Evolutionary conservation across 2,113 vertebrate genomes (phyloP).

Genomic region (Accipiter cooperii): DNA sequence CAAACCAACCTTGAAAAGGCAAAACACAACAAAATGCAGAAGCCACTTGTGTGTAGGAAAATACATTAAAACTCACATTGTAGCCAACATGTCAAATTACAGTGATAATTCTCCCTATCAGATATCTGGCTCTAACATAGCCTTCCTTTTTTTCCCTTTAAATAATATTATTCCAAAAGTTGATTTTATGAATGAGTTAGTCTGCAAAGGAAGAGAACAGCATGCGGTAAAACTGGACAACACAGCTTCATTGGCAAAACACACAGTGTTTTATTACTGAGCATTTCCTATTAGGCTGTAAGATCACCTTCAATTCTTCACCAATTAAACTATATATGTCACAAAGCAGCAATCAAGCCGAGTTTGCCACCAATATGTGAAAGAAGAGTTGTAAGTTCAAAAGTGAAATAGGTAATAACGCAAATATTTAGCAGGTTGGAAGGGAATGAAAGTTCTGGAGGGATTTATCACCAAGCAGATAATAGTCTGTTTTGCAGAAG

Average conservation of each 20-base stretch:
- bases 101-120: background rate
- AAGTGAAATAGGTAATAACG: background rate
- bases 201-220: constrained; percentile 1
- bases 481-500: background rate
- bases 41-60: background rate
- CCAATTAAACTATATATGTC: background rate
- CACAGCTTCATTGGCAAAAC: background rate
- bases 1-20: background rate
- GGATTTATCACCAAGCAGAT: background rate
- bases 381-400: background rate
- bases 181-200: background rate
- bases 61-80: background rate
- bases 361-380: background rate
- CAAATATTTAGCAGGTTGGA: background rate
- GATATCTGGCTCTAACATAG: background rate
- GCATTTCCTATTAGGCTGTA: background rate
- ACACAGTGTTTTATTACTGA: background rate
- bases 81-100: background rate
- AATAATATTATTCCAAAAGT: background rate
- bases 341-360: background rate
- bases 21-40: background rate
- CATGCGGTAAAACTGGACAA: background rate
- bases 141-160: background rate
- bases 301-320: background rate
- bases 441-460: background rate